These are phyloP conservation scores for Linurgus olivaceus DNA, from an alignment of 2,797 vertebrate species.

Conservation along the genomic window DNA sequence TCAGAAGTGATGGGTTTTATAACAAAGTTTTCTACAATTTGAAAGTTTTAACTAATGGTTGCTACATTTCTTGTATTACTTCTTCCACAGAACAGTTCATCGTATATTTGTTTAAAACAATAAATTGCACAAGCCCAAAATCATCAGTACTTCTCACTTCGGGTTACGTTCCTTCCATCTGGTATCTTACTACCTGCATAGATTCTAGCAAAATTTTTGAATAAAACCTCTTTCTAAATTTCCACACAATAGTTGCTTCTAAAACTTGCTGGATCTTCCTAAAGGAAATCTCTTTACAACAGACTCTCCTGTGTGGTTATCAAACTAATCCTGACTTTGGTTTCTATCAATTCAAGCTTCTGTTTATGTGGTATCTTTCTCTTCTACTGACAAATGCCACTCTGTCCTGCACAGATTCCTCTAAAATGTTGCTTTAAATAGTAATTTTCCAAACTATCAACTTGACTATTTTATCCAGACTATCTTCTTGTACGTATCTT, in stretches of 20 bases:
- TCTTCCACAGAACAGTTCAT: neutral
- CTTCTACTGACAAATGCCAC: neutral
- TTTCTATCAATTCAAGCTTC: neutral
- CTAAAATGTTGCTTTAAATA: neutral
- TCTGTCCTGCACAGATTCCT: neutral
- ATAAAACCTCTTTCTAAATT: neutral
- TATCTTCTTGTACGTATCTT: neutral
- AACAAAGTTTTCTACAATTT: neutral
- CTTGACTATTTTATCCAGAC: neutral
- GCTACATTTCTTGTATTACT: neutral
- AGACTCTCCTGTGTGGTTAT: neutral
- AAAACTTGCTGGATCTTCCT: neutral
- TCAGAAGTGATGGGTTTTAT: neutral
- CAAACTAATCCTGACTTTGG: neutral
- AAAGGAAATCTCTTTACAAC: neutral
- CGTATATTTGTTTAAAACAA: neutral
- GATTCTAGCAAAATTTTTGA: neutral
- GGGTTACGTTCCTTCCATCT: neutral
- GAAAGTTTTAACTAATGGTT: neutral
- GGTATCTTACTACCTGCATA: neutral
- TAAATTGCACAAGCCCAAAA: neutral
- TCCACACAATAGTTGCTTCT: neutral
- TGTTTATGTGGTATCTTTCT: neutral
- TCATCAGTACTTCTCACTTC: neutral
- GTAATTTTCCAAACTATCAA: neutral